phyloP scores from a whole-genome alignment of 2,113 vertebrate species.

The Corythornis vintsioides region DNA sequence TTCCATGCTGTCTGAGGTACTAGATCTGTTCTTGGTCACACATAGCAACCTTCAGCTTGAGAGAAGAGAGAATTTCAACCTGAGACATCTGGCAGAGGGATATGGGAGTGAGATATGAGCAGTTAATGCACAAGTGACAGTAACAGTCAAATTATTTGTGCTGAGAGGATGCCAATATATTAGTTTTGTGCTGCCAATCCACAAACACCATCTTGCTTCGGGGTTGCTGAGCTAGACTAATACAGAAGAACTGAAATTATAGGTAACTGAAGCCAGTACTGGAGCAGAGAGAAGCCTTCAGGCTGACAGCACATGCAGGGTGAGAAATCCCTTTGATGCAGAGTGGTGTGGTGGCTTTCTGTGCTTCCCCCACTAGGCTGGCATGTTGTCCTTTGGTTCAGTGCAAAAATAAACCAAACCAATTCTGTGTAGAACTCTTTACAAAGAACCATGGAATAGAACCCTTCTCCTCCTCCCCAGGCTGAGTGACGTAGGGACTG shows the following conservation, averaged over 20 bases:
- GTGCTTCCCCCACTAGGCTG: neutral
- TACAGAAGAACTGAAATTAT: neutral
- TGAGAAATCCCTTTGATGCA: neutral
- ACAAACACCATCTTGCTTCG: neutral
- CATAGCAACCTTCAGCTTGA: neutral
- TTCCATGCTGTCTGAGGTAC: neutral
- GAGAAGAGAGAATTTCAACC: neutral
- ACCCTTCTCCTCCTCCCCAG: neutral
- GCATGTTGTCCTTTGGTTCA: neutral
- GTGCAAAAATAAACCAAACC: neutral
- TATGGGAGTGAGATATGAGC: neutral
- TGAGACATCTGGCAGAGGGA: neutral
- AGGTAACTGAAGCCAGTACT: neutral
- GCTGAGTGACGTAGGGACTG: rapidly evolving
- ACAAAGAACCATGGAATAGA: neutral
- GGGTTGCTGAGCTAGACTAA: neutral
- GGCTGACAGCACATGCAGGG: neutral
- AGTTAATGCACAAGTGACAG: neutral
- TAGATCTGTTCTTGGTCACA: neutral
- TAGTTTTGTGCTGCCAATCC: neutral
- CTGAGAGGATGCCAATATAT: neutral
- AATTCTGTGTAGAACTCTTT: neutral
- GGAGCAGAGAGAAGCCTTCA: neutral
- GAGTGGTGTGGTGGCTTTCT: rapidly evolving
- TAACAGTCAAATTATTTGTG: neutral